These are phyloP conservation scores for Pelusios castaneus DNA, from an alignment of 2,113 vertebrate species.

Conservation along the genomic window DNA sequence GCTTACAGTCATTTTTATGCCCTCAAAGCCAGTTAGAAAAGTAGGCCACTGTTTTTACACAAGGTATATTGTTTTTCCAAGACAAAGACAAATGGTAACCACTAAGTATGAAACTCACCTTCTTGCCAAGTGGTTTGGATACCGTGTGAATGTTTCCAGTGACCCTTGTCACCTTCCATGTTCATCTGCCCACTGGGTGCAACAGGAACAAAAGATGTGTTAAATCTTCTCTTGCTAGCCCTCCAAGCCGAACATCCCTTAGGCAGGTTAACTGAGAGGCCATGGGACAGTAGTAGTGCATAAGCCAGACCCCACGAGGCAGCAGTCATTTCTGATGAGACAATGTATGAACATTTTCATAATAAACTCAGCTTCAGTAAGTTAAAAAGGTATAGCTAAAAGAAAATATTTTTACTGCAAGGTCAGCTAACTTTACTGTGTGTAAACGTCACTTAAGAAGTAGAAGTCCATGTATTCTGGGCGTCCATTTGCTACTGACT, in stretches of 20 bases:
- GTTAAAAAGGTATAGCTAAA: not conserved
- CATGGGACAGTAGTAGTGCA: not conserved
- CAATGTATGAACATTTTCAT: too few relatives aligned
- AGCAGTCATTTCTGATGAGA: not conserved
- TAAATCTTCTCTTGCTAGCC: too few relatives aligned
- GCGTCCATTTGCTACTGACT: not conserved
- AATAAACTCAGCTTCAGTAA: not conserved
- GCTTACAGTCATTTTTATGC: not conserved
- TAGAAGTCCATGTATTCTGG: not conserved
- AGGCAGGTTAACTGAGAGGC: not conserved
- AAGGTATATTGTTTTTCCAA: not conserved
- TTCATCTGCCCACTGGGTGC: not conserved
- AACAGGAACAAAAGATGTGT: not conserved
- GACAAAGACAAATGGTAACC: not conserved
- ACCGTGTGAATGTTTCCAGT: not conserved
- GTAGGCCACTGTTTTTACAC: not conserved
- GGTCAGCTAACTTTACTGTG: not conserved
- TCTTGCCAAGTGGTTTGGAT: not conserved
- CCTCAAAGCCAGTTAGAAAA: not conserved
- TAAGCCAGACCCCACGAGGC: not conserved
- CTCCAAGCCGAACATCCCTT: too few relatives aligned
- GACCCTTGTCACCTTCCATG: not conserved
- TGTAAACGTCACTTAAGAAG: not conserved
- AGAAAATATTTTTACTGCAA: not conserved
- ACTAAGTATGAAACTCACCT: not conserved